Base-by-base conservation (phyloP, 2,797 vertebrate genomes). In the Mormyrops attenuatus region DNA sequence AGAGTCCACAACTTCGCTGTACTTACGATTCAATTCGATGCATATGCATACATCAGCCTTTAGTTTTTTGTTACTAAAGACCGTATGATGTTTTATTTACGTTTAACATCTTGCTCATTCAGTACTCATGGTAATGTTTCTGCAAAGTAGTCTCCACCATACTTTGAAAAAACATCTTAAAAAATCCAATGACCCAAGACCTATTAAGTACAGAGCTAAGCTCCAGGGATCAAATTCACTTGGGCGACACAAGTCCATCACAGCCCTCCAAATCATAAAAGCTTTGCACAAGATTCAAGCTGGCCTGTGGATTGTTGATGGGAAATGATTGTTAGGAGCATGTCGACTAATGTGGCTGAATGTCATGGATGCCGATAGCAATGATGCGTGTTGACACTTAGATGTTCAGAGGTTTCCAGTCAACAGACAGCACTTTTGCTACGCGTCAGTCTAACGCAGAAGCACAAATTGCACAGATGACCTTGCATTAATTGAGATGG, bases 261-360 rank as follows among this genome's bases (percentile, higher is more conserved):
- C 17, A 80, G 73, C 17, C 73, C 38, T 80, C 38, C 15, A 80
- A 69, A 38, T 80, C 13, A 80, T 6, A 41, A 41, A 44, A 38
- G 2, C 38, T 80, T 77, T 80, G 73, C 38, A 80, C 41, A 44
- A 17, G 11, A 50, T 85, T 85, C 80, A 85, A 44, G 80, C 80
- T 85, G 38, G 38, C 80, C 44, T 22, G 80, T 44, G 44, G 9
- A 50, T 50, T 50, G 22, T 30, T 63, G 88, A 50, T 17, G 47
- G 26, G 22, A 55, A 69, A 63, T 55, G 85, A 91, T 86, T 89
- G 92, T 95, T 95, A 96, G 90, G 69, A 95, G 95, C 93, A 63
- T 89, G 92, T 93, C 52, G 88, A 90, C 90, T 95, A 95, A 95
- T 95, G 94, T 92, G 91, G 91, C 92, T 94, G 95, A 93, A 95